Percentiles rank a stretch among this genome's conserved stretches.
Evolutionary conservation across 2,797 vertebrate genomes (phyloP).

Genomic region (Ispidina picta): DNA sequence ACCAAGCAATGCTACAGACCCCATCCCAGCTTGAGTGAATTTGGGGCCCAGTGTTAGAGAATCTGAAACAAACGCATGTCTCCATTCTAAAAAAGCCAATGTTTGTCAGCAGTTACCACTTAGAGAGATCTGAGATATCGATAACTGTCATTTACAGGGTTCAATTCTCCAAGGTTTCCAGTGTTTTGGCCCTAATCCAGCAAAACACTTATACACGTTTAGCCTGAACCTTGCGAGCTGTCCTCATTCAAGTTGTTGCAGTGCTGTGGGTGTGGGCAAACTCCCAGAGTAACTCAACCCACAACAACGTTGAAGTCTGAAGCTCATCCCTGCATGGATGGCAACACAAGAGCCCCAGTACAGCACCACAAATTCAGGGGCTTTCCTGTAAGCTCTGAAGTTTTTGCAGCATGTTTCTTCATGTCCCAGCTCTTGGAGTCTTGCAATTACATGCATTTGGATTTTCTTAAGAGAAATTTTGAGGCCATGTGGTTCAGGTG

Average conservation of each 20-base stretch:
- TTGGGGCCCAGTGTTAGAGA: neutral
- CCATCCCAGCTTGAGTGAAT: neutral
- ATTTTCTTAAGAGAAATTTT: neutral
- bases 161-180: neutral
- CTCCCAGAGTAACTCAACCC: neutral
- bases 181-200: neutral
- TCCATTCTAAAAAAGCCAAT: neutral
- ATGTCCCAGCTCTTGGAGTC: neutral
- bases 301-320: neutral
- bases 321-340: rapidly evolving
- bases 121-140: neutral
- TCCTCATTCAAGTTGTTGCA: rapidly evolving
- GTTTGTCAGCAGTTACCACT: neutral
- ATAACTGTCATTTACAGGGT: neutral
- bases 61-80: neutral
- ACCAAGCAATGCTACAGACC: neutral
- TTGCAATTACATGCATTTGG: neutral
- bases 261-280: rapidly evolving
- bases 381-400: neutral
- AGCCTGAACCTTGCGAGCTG: rapidly evolving
- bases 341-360: neutral
- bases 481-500: neutral
- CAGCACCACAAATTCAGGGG: rapidly evolving
- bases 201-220: neutral
- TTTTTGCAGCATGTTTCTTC: neutral